These are phyloP conservation scores for Eledona agricola DNA, from an alignment of 2,888 invertebrate species.

Conservation along the genomic window DNA sequence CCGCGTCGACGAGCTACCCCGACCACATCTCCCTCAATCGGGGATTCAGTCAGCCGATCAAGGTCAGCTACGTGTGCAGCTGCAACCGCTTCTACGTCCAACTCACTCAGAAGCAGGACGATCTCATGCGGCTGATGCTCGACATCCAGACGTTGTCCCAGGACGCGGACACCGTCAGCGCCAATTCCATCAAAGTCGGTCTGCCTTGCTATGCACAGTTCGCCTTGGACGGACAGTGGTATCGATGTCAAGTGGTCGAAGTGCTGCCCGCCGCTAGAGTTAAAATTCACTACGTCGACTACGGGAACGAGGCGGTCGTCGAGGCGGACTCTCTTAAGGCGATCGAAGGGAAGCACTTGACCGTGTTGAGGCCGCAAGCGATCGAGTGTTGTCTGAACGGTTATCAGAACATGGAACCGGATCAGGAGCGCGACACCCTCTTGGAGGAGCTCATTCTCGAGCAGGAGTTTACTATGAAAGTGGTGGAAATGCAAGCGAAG, in stretches of 20 bases:
- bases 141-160: conserved; percentile 70
- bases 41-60: conserved; percentile 63
- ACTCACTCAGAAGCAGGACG: conserved; percentile 68
- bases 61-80: conserved; percentile 74
- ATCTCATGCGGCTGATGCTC: conserved; percentile 73
- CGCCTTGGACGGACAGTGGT: conserved; percentile 85
- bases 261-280: conserved; percentile 50
- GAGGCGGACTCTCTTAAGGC: conserved; percentile 67
- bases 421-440: conserved; percentile 67
- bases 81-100: conserved; percentile 80
- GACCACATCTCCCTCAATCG: conserved; percentile 53
- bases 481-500: conserved; percentile 66
- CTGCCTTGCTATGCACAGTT: conserved; percentile 83
- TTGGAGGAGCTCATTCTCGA: conserved; percentile 77
- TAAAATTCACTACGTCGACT: conserved; percentile 89
- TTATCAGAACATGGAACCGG: conserved; percentile 67
- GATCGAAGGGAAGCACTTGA: conserved; percentile 72
- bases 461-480: conserved; percentile 68
- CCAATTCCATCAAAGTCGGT: conserved; percentile 65
- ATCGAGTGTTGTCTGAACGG: conserved; percentile 80
- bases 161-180: conserved; percentile 49
- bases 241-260: conserved; percentile 80
- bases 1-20: conserved; percentile 56
- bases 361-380: conserved; percentile 74
- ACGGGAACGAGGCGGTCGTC: conserved; percentile 91